Conservation (phyloP, 2,797 vertebrate genomes). For the Bradypodion ventrale region DNA sequence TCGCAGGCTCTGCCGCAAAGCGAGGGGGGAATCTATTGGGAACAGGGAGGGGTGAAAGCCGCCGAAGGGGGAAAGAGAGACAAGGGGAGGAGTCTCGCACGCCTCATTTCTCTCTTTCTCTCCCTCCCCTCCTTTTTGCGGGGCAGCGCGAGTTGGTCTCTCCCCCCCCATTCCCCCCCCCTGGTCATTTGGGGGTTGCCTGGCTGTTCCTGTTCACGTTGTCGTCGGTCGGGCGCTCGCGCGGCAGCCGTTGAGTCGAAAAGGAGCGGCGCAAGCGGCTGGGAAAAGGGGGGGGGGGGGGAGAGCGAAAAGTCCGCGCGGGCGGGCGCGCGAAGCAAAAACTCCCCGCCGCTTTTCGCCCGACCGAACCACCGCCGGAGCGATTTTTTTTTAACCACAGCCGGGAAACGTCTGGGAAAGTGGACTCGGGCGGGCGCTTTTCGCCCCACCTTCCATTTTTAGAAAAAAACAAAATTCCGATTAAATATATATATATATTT, state of each 20-base stretch:
- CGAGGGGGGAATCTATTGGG: not conserved
- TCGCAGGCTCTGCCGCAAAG: not conserved
- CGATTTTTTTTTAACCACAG: not conserved
- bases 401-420: not conserved
- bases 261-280: no score
- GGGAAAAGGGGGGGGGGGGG: no score
- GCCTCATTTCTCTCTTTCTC: not conserved
- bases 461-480: no score
- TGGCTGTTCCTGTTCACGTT: no score
- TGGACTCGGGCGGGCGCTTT: not conserved
- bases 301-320: not conserved
- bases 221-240: constrained; percentile 50
- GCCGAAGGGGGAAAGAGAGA: accelerated
- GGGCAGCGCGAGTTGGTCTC: constrained; percentile 6
- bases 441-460: not conserved
- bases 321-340: constrained; percentile 19
- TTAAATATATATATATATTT: no score
- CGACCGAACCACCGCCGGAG: not conserved
- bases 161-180: constrained; percentile 7
- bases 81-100: not conserved
- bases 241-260: not conserved
- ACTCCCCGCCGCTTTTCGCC: not conserved
- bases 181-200: constrained; percentile 37
- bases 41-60: not conserved
- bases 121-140: no score